Evolutionary conservation across 2,797 vertebrate genomes (phyloP), one percentile per base, ranked within the genome.

Genomic region (Hyperoplus immaculatus): DNA sequence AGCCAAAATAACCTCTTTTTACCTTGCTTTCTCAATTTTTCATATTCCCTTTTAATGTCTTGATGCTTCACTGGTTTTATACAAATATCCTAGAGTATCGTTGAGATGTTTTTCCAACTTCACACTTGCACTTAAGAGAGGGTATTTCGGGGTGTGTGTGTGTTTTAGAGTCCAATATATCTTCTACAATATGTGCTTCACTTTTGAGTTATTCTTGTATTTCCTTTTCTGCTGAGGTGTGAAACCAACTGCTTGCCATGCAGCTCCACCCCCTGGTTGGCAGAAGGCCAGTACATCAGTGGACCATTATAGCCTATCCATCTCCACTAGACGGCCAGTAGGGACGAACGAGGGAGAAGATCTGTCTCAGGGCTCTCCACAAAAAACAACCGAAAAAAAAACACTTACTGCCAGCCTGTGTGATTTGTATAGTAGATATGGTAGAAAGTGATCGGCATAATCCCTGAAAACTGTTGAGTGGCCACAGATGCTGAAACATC

Each of bases 231-330:
- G 82, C 82, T 84, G 80, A 89, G 74, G 80, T 89, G 83, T 91
- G 81, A 87, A 91, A 87, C 62, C 59, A 63, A 83, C 79, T 47
- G 62, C 78, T 89, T 88, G 84, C 72, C 71, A 69, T 77, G 81
- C 87, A 90, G 87, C 87, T 88, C 87, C 85, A 83, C 88, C 87
- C 83, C 78, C 85, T 87, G 82, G 78, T 75, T 86, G 80, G 83
- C 87, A 69, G 79, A 57, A 29, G 62, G 57, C 84, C 85, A 90
- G 86, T 70, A 15, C 86, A 86, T 88, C 88, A 82, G 72, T 16
- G 45, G 65, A 72, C 68, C 68, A 53, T 88, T 83, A 80, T 82
- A 80, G 75, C 59, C 74, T 38, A 78, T 88, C 85, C 77, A 73
- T 89, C 87, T 91, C 74, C 53, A 70, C 58, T 59, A 81, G 80